phyloP scores from a whole-genome alignment of 2,113 vertebrate species.

The Gobio gobio region DNA sequence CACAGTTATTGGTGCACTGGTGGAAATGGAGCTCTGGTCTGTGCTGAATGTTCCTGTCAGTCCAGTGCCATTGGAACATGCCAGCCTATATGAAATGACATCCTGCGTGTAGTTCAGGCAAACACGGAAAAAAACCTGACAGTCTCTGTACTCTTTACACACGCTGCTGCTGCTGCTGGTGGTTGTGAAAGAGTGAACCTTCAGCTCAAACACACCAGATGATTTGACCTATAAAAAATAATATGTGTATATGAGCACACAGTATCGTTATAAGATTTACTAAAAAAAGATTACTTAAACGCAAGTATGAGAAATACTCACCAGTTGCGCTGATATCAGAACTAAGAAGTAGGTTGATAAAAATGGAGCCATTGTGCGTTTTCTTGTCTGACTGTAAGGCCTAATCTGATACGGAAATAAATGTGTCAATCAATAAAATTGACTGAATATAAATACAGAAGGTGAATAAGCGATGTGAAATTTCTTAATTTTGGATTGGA shows the following conservation, averaged over 20 bases:
- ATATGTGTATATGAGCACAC: not conserved
- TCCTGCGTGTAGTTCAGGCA: not conserved
- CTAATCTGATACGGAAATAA: not conserved
- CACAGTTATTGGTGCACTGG: not conserved
- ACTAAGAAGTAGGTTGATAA: not conserved
- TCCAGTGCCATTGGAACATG: not conserved
- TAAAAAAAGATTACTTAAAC: not conserved
- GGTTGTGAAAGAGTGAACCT: not conserved
- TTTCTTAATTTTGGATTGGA: not conserved
- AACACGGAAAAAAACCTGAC: not conserved
- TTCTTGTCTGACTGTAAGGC: not conserved
- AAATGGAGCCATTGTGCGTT: not conserved
- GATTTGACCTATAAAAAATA: slow-evolving; percentile 1
- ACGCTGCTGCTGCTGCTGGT: not conserved
- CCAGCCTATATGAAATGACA: not conserved
- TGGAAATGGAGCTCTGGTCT: not conserved
- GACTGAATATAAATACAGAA: not conserved
- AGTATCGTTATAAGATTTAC: not conserved
- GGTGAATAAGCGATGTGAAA: not conserved
- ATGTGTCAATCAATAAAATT: not conserved
- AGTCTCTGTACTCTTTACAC: not conserved
- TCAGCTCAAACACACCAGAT: not conserved
- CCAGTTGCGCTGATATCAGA: not conserved
- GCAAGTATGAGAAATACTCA: not conserved
- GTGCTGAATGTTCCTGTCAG: not conserved